Percentiles rank a stretch among this genome's conserved stretches.
Conservation (phyloP, 1,140 invertebrate genomes). For the Ganaspis sp. region DNA sequence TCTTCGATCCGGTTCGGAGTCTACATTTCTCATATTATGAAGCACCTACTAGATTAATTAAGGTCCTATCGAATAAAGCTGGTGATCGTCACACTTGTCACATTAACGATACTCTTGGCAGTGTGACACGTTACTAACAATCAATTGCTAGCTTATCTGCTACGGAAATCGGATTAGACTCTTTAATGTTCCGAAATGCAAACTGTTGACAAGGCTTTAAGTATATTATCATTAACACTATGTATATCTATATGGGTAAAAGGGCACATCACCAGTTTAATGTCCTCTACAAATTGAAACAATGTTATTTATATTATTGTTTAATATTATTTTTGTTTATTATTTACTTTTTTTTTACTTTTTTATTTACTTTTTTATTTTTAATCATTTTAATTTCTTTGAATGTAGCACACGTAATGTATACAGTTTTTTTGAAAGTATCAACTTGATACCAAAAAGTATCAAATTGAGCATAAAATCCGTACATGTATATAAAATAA, state of each 20-base stretch:
- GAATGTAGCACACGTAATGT: no score
- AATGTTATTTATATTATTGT: no score
- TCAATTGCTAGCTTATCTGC: constrained; percentile 16
- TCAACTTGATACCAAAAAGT: no score
- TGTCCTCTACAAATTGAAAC: no score
- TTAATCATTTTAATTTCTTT: no score
- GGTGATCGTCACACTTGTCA: background rate
- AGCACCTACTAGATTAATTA: background rate
- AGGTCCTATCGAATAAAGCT: constrained; percentile 7
- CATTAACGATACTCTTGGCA: background rate
- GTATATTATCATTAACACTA: background rate
- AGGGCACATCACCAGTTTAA: no score
- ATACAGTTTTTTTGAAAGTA: no score
- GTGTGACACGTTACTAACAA: constrained; percentile 22
- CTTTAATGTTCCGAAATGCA: background rate
- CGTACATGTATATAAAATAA: no score
- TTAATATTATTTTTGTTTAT: no score
- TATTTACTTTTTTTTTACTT: no score
- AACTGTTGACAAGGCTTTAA: background rate
- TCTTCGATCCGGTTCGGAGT: background rate
- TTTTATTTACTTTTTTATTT: no score
- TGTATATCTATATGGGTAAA: background rate
- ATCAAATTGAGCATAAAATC: no score
- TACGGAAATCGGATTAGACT: constrained; percentile 12
- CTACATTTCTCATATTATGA: background rate